Conservation (phyloP, 2,888 invertebrate species). For the Caenorhabditis afra region DNA sequence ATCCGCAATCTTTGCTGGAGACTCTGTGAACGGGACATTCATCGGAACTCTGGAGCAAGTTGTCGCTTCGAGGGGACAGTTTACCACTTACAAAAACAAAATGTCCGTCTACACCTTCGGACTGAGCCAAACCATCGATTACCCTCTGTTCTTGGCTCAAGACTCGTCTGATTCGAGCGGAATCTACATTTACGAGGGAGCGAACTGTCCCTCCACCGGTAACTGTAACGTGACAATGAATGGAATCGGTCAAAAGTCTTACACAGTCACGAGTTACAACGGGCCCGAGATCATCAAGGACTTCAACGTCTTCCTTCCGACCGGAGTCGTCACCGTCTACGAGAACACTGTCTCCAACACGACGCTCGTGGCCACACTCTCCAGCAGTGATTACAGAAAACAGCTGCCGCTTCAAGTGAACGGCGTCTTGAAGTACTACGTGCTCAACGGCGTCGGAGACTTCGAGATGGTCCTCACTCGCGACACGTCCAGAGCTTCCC, state of each 20-base stretch:
- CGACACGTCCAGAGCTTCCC: conserved; percentile 30
- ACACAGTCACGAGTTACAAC: conserved; percentile 14
- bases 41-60: conserved; percentile 30
- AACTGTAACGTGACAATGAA: conserved; percentile 5
- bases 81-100: conserved; percentile 30
- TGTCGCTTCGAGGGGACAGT: no score
- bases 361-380: conserved; percentile 11
- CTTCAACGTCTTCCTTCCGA: conserved; percentile 14
- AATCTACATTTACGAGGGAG: conserved; percentile 20
- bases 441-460: conserved; percentile 6
- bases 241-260: background rate
- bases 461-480: conserved; percentile 28
- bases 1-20: conserved; percentile 20
- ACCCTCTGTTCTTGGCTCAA: conserved; percentile 9
- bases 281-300: conserved; percentile 16
- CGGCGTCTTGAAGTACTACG: conserved; percentile 34
- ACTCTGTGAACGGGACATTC: conserved; percentile 4
- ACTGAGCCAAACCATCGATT: conserved; percentile 9
- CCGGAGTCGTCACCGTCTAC: conserved; percentile 17
- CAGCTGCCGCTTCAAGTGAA: conserved; percentile 24
- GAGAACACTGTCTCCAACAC: conserved; percentile 16
- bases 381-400: conserved; percentile 7
- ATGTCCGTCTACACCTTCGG: conserved; percentile 38
- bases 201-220: conserved; percentile 28
- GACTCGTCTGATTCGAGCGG: conserved; percentile 6